These are phyloP conservation scores for Macrophya annulata DNA, from an alignment of 2,888 invertebrate species.

Conservation along the genomic window DNA sequence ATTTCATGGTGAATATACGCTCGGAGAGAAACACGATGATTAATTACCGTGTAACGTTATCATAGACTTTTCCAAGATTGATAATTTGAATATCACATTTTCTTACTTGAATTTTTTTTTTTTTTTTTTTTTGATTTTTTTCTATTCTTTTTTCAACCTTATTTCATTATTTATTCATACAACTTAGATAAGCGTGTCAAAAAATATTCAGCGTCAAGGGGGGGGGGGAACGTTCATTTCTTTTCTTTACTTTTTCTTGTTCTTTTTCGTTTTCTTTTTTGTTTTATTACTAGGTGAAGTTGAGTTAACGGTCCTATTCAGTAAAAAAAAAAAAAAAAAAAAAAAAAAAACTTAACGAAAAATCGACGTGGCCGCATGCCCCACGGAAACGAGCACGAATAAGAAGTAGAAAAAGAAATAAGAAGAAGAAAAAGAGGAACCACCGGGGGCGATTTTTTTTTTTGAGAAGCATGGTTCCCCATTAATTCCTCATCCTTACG, in stretches of 20 bases:
- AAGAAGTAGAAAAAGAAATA: slow-evolving; percentile 1
- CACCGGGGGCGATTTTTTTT: slow-evolving; percentile 30
- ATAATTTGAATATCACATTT: background rate
- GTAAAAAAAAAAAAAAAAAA: background rate
- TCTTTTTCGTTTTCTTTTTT: background rate
- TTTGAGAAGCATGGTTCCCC: slow-evolving; percentile 21
- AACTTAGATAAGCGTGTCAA: background rate
- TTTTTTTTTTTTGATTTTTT: background rate
- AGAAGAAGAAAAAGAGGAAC: slow-evolving; percentile 20
- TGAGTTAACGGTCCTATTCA: background rate
- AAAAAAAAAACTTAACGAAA: background rate
- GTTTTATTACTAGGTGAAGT: background rate
- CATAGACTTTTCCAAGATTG: slow-evolving; percentile 3
- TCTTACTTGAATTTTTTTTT: background rate
- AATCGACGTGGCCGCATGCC: background rate
- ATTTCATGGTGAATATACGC: background rate
- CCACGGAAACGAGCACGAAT: background rate
- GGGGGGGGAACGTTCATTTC: background rate
- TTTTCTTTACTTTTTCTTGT: background rate
- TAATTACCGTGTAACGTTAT: background rate
- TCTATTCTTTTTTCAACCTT: background rate
- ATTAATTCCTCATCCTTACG: slow-evolving; percentile 47
- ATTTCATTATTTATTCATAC: too few species aligned
- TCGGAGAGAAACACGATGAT: background rate
- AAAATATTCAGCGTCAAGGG: background rate